Base-by-base conservation (phyloP, 2,113 vertebrate genomes). In the Ameiurus melas region DNA sequence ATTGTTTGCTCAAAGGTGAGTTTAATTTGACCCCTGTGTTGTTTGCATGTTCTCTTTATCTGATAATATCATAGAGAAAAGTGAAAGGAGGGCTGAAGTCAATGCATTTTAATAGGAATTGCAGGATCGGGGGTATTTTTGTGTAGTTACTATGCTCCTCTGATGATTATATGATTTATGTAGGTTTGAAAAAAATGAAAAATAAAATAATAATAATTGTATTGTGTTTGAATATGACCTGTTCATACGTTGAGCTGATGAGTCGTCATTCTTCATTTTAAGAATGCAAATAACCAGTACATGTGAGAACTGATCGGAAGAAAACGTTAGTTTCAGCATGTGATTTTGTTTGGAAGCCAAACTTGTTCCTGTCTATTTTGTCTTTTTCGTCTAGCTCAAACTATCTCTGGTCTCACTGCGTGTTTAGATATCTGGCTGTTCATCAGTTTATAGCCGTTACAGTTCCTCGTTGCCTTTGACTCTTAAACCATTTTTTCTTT, bases 1-100 rank as follows among this genome's bases (percentile, higher is more conserved):
- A 57, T 57, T 57, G 27, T 58, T 20, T 6, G 62, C 64, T 73
- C 13, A 19, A 62, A 70, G 81, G 90, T 89, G 62, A 91, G 90
- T 85, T 85, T 78, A 70, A 58, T 85, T 16, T 79, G 16, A 3
- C 25, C 43, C 66, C n/a, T 39, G 30, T 55, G 33, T 62, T 27
- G 19, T 62, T 62, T 16, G 20, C 20, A 3, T 60, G 25, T 60
- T 17, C 9, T 10, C 19, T 13, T 82, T 20, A 1, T 30, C 8
- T 57, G 51, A n/a, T 85, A 2, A 22, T 85, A 20, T 33, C n/a
- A 20, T 30, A 19, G 43, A 30, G 43, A 9, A 33, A 33, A 13
- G 22, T 53, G 4, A n/a, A 68, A 36, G 7, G 19, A 2, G n/a
- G 39, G 39, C 53, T 36, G 6, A 62, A 57, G 79, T 20, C 70